Base-by-base conservation (phyloP, 2,888 invertebrate species). In the Macaria notata region DNA sequence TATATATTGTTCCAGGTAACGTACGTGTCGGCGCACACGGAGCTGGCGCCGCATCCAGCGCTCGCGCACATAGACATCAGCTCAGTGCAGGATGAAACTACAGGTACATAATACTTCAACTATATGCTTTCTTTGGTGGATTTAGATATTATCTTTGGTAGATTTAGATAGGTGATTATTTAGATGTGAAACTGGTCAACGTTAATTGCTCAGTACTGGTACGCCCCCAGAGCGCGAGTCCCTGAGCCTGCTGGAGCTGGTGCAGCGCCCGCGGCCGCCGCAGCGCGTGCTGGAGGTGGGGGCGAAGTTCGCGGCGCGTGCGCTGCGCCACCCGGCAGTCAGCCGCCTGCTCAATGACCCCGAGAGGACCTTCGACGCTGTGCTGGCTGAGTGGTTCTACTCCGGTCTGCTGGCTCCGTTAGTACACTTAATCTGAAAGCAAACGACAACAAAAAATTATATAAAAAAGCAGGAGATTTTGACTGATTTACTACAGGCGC, bases 1-100 rank as follows among this genome's bases (percentile, higher is more conserved):
- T n/a, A n/a, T n/a, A n/a, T n/a, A n/a, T n/a, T n/a, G n/a, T 63
- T 56, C 0, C 66, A 84, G 85, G 82, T 85, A 39, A 82, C 84
- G 3, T 81, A 78, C 63, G 70, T 83, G 55, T 75, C 80, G 1
- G 72, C 78, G 3, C 71, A 62, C 9, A 75, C 77, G 3, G 61
- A 68, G 49, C 59, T 73, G 46, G 56, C 61, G 29, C 55, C 65
- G 9, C 54, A 46, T 8, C 63, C 63, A 3, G 70, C 66, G 3
- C 70, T 84, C 4, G 71, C 61, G 3, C 67, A 69, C 45, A 62
- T 80, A 9, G 71, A 81, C 49, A 70, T 81, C 55, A 75, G 72
- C 55, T 73, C 79, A 0, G 60, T 63, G 4, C 51, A 45, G 31
- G 46, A 55, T n/a, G 39, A 48, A n/a, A n/a, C n/a, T n/a, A n/a